Percentiles rank a stretch among this genome's conserved stretches.
These are phyloP conservation scores for Silurus lanzhouensis DNA, from an alignment of 2,797 vertebrate species.

Conservation along the genomic window DNA sequence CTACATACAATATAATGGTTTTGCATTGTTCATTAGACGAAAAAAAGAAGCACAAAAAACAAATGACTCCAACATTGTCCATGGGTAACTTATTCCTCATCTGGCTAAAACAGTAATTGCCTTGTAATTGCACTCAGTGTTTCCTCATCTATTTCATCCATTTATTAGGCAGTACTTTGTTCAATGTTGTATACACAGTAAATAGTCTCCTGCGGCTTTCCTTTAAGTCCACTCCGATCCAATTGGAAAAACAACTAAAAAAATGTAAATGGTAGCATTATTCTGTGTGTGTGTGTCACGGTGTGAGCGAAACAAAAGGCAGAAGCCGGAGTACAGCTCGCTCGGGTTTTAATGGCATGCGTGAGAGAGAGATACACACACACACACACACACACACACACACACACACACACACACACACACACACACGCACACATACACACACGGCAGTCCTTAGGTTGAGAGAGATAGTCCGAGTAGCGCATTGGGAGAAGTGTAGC, in stretches of 20 bases:
- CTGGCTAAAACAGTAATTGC: background rate
- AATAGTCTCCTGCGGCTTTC: background rate
- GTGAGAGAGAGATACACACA: no score
- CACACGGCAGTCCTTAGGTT: no score
- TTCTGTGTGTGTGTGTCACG: no score
- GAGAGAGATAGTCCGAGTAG: no score
- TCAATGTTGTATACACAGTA: constrained; percentile 8
- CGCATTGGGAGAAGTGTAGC: no score
- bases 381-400: no score
- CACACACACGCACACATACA: no score
- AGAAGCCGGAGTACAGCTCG: no score
- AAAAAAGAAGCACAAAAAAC: background rate
- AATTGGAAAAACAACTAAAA: background rate
- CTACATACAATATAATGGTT: background rate
- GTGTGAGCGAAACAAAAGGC: no score
- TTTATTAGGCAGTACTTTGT: constrained; percentile 17
- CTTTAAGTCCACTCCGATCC: background rate
- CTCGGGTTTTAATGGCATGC: no score
- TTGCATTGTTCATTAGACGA: background rate
- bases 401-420: no score
- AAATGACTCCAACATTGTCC: background rate
- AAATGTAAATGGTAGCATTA: no score
- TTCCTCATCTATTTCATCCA: background rate
- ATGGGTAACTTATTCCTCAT: background rate
- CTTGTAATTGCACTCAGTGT: background rate